Evolutionary conservation across 2,797 vertebrate genomes (phyloP), one percentile per base, ranked within the genome.

Genomic region (Sebastes matsubarae): DNA sequence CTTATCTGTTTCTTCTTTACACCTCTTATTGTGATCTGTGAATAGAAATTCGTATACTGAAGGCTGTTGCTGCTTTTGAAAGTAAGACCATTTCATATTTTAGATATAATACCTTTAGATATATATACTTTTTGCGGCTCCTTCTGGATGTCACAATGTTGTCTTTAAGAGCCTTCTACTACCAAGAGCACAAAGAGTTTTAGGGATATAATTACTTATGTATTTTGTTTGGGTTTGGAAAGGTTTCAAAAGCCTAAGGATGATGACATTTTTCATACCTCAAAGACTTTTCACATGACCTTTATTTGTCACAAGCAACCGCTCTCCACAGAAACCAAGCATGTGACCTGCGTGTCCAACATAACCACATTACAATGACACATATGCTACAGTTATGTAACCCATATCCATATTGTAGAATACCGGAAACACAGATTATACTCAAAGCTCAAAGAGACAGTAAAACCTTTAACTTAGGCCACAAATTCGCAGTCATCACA

Each of bases 211-310:
- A 63, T 72, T 3, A 59, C 38, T 12, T 13, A 8, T 68, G 25
- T 12, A 50, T 22, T 52, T 20, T 32, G 36, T 67, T 20, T 36
- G 0, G 8, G 64, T 34, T 57, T 60, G 54, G 22, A 54, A 80
- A 78, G 27, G 8, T 68, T 60, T 68, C 52, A 75, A 79, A 14
- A 63, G 30, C 60, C 60, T 55, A 14, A 69, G 36, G 67, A 82
- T 27, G 36, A 38, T 75, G 76, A 65, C 52, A 78, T 83, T 74
- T 68, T 83, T 68, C 7, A 2, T 52, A 22, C 18, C 16, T 25
- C 25, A 76, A 61, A 63, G 34, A 18, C 10, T 77, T 84, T 82
- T 38, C 20, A 63, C 5, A 2, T 76, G 83, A 81, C 70, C 75
- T 82, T 86, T 75, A 38, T 66, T 63, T 32, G 5, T 80, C 60